Percentiles rank a stretch among this genome's conserved stretches.
phyloP scores from a whole-genome alignment of 2,888 invertebrate species.

The Vanessa cardui region DNA sequence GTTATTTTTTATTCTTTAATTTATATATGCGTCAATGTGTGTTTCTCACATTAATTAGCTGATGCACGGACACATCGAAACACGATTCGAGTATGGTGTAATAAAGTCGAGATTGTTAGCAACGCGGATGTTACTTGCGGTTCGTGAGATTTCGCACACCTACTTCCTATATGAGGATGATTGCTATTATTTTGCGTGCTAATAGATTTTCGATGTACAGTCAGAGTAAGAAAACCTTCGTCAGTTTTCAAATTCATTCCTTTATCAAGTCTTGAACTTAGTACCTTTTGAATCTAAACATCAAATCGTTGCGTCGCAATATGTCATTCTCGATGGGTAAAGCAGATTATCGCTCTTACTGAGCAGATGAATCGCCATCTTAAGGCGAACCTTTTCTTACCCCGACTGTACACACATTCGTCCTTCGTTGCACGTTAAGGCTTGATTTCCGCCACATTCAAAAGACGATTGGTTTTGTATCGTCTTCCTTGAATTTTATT shows the following conservation, averaged over 20 bases:
- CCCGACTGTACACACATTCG: too few relatives aligned
- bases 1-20: constrained; percentile 34
- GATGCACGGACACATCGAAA: constrained; percentile 27
- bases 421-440: constrained; percentile 22
- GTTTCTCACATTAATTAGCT: constrained; percentile 49
- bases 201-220: background rate
- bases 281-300: too few relatives aligned
- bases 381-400: too few relatives aligned
- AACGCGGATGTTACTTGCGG: constrained; percentile 33
- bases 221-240: too few relatives aligned
- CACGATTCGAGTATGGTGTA: constrained; percentile 20
- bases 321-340: too few relatives aligned
- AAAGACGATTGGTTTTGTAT: background rate
- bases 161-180: constrained; percentile 32
- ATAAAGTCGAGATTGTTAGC: constrained; percentile 24
- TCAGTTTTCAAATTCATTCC: too few relatives aligned
- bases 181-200: constrained; percentile 14
- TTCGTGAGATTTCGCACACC: constrained; percentile 38
- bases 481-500: constrained; percentile 10
- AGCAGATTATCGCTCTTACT: too few relatives aligned
- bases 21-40: constrained; percentile 33
- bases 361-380: too few relatives aligned
- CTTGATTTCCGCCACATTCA: constrained; percentile 9
- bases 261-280: too few relatives aligned
- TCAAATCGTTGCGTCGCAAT: too few relatives aligned